These are phyloP conservation scores for Cricetomys ansorgei DNA, from an alignment of 2,113 vertebrate species.

Conservation along the genomic window DNA sequence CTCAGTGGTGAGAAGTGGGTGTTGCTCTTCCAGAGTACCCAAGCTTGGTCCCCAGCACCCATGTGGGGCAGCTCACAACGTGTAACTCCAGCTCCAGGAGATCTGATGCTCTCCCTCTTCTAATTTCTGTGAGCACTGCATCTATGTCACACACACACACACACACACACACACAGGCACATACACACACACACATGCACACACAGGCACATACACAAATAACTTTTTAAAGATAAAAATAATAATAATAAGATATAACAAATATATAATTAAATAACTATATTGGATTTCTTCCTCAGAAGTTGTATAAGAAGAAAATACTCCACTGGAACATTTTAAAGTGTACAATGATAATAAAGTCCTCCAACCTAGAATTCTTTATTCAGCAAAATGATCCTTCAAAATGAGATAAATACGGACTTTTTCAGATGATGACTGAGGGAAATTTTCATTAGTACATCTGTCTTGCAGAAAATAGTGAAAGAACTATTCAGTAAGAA, in stretches of 20 bases:
- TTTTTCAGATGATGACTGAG: background rate
- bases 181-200: background rate
- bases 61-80: background rate
- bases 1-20: background rate
- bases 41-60: background rate
- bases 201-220: background rate
- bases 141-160: background rate
- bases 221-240: background rate
- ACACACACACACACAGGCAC: background rate
- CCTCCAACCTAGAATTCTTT: background rate
- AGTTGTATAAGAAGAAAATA: background rate
- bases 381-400: background rate
- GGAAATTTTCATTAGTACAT: too few relatives aligned
- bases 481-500: background rate
- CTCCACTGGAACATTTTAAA: background rate
- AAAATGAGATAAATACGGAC: background rate
- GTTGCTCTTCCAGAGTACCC: background rate
- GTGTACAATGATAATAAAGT: background rate
- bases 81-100: background rate
- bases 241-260: background rate
- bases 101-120: too few relatives aligned
- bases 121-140: background rate
- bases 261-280: background rate
- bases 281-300: background rate
- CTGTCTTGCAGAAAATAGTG: background rate